Evolutionary conservation across 2,888 invertebrate species (phyloP).

Genomic region (Tanytarsus gracilentus): DNA sequence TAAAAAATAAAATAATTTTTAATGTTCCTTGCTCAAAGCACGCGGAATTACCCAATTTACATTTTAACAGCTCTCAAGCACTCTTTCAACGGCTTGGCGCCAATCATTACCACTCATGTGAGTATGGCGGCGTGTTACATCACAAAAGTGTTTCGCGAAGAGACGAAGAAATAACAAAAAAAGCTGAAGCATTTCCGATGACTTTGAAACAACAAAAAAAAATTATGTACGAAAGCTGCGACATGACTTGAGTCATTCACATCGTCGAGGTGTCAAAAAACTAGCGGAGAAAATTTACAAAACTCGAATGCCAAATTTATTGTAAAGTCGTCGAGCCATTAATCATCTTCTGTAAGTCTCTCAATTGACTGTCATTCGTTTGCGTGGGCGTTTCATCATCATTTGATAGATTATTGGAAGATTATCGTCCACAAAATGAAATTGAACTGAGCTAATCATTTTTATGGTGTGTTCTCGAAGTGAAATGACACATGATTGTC

Average conservation of each 20-base stretch:
- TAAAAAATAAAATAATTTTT: too few species aligned
- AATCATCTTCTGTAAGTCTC: constrained; percentile 5
- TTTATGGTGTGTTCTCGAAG: background rate
- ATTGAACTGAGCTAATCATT: constrained; percentile 22
- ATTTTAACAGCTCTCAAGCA: too few species aligned
- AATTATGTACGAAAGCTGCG: background rate
- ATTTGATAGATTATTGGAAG: constrained; percentile 10
- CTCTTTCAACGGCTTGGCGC: too few species aligned
- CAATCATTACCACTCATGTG: too few species aligned
- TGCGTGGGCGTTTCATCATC: constrained; percentile 6
- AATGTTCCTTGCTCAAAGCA: too few species aligned
- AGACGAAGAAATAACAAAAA: too few species aligned
- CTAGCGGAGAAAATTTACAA: too few species aligned
- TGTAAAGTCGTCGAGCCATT: constrained; percentile 7
- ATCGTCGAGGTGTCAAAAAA: constrained; percentile 1
- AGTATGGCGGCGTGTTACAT: too few species aligned
- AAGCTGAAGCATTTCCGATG: constrained; percentile 5
- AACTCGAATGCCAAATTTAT: background rate
- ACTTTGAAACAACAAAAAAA: background rate
- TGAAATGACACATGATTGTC: background rate
- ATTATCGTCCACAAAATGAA: constrained; percentile 1
- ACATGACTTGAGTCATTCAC: background rate
- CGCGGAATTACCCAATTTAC: too few species aligned
- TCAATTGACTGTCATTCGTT: background rate
- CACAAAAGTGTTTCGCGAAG: background rate